phyloP scores from a whole-genome alignment of 2,797 vertebrate genomes.

The Amniataba percoides region DNA sequence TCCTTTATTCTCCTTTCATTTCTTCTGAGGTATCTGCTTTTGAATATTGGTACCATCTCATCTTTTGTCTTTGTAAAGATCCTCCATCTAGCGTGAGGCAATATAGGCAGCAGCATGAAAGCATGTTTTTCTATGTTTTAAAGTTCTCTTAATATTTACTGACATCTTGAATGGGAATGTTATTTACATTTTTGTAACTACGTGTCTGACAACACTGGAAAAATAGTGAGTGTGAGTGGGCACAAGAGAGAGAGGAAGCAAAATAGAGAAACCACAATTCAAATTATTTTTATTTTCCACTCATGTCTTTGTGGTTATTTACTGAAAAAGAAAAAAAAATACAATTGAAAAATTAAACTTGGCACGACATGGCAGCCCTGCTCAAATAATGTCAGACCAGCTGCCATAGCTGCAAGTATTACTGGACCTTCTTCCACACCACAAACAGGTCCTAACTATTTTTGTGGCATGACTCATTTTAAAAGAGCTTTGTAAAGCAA shows the following conservation, averaged over 20 bases:
- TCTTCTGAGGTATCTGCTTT: slow-evolving; percentile 30
- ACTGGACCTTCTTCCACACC: slow-evolving; percentile 28
- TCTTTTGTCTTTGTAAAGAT: slow-evolving; percentile 53
- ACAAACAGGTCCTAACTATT: slow-evolving; percentile 15
- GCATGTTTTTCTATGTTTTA: neutral
- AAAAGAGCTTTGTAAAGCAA: slow-evolving; percentile 11
- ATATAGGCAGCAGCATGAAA: slow-evolving; percentile 14
- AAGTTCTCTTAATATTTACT: slow-evolving; percentile 5
- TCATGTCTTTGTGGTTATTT: neutral
- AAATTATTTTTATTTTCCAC: neutral
- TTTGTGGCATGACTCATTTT: slow-evolving; percentile 33
- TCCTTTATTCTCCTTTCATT: slow-evolving; percentile 62
- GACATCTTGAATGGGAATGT: neutral
- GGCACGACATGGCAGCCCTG: slow-evolving; percentile 18
- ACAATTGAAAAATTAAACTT: neutral
- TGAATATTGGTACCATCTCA: slow-evolving; percentile 51
- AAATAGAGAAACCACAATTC: neutral
- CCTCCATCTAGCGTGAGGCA: slow-evolving; percentile 9
- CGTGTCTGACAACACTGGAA: slow-evolving; percentile 3
- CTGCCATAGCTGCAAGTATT: slow-evolving; percentile 28
- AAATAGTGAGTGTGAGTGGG: neutral
- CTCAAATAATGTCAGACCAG: slow-evolving; percentile 27
- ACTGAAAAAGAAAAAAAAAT: neutral
- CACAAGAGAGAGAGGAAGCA: neutral
- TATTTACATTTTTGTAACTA: neutral